Base-by-base conservation (phyloP, 2,113 vertebrate species). In the Mormyrus lacerda region DNA sequence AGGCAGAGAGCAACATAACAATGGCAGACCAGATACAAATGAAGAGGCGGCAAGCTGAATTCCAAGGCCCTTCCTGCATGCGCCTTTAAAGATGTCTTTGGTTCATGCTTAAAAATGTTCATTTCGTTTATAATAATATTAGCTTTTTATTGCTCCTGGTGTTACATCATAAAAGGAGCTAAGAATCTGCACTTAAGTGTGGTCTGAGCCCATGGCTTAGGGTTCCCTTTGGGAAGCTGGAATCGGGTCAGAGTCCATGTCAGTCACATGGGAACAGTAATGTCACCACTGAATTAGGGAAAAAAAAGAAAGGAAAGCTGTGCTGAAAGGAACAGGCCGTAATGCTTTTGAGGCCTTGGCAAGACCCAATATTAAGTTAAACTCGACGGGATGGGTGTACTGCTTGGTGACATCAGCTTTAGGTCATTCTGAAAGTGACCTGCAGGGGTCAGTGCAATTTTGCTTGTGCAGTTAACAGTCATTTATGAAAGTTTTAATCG, bases 361-460 rank as follows among this genome's bases (percentile, higher is more conserved):
- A 35, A 83, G 79, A 83, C 21, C 35, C 42, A 35, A 44, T 83
- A 7, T 83, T 44, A 83, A 83, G 19, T 44, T 83, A 44, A 44
- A 42, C 42, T 21, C 51, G 1, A 42, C 4, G 27, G 17, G 76
- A 44, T 13, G 5, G 76, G 17, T 31, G 13, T 82, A 21, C 76
- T 7, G 11, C 8, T 21, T 44, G 13, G 35, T 82, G 69, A 44
- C 8, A 1, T 82, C 31, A 87, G 11, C 47, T 51, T 9, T 47
- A 58, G 55, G 21, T 24, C 55, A 58, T 58, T 51, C 10, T 69
- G 55, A 3, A 44, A 42, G 53, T 48, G 45, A 58, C 92, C 91
- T 92, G 89, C 79, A 90, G 91, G 91, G 88, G 89, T 73, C 88
- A 83, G 89, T 90, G 73, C 83, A 69, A 69, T 92, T 89, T 88